Percentiles rank a stretch among this genome's conserved stretches.
Evolutionary conservation across 2,797 vertebrate genomes (phyloP).

Genomic region (Moxostoma hubbsi): DNA sequence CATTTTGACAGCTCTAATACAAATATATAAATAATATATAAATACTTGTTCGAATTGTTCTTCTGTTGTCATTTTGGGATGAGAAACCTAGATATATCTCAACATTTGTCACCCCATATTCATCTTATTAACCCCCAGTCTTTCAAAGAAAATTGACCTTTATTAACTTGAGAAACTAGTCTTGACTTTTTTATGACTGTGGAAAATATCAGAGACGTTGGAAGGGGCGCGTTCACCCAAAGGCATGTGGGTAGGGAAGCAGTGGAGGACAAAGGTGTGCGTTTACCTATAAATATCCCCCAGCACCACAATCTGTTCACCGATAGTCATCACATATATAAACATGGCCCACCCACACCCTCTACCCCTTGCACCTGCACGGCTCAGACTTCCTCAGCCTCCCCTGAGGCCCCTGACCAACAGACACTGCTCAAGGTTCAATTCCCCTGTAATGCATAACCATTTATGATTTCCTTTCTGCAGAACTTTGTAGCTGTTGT

Average conservation of each 20-base stretch:
- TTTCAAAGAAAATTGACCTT: too few relatives aligned
- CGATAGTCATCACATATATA: constrained; percentile 41
- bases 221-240: constrained; percentile 3
- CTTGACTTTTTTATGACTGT: too few relatives aligned
- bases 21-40: too few relatives aligned
- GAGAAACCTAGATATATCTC: too few relatives aligned
- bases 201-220: too few relatives aligned
- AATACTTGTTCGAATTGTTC: too few relatives aligned
- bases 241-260: constrained; percentile 32
- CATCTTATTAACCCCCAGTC: too few relatives aligned
- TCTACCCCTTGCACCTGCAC: constrained; percentile 32
- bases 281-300: constrained; percentile 60
- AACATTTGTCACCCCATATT: too few relatives aligned
- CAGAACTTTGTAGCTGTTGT: constrained; percentile 3
- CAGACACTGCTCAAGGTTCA: neutral
- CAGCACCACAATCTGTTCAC: constrained; percentile 48
- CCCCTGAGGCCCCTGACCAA: constrained; percentile 14
- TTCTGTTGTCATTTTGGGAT: too few relatives aligned
- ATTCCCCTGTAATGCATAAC: neutral
- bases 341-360: constrained; percentile 27
- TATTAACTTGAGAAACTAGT: too few relatives aligned
- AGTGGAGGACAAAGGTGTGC: constrained; percentile 53
- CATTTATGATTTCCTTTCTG: constrained; percentile 13
- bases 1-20: too few relatives aligned
- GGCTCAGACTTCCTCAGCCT: constrained; percentile 12